A percentile compares a stretch with the other conserved stretches of the same genome.
phyloP scores from a whole-genome alignment of 2,888 invertebrate genomes.

The Alviniconcha strummeri region DNA sequence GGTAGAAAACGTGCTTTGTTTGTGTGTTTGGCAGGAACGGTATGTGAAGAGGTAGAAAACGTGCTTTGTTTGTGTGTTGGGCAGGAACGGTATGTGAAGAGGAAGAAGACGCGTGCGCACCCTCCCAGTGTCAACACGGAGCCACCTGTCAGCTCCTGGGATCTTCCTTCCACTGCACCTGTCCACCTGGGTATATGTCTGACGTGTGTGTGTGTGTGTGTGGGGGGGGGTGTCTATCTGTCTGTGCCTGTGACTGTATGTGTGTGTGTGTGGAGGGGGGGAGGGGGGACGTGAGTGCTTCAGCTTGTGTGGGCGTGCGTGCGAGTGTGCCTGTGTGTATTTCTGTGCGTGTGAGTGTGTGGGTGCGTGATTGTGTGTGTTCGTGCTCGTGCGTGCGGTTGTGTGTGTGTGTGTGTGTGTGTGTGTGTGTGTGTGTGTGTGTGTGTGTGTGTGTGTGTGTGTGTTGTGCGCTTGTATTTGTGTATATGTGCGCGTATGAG shows the following conservation, averaged over 20 bases:
- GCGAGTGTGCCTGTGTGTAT: not conserved
- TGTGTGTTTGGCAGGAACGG: not conserved
- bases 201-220: not conserved
- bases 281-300: no score
- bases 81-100: conserved; percentile 13
- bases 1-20: no score
- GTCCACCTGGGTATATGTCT: conserved; percentile 16
- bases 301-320: not conserved
- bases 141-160: conserved; percentile 11
- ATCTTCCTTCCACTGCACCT: not conserved
- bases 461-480: not conserved
- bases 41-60: no score
- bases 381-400: no score
- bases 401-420: no score
- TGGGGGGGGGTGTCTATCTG: not conserved
- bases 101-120: not conserved
- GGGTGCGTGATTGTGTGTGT: no score
- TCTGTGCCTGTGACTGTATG: not conserved
- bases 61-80: not conserved
- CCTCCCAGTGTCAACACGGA: conserved; percentile 31
- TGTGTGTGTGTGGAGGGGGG: not conserved
- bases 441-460: not conserved
- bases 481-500: not conserved
- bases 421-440: not conserved
- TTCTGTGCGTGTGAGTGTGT: no score